Evolutionary conservation across 2,888 invertebrate species (phyloP).

Genomic region (Chorisops tibialis): DNA sequence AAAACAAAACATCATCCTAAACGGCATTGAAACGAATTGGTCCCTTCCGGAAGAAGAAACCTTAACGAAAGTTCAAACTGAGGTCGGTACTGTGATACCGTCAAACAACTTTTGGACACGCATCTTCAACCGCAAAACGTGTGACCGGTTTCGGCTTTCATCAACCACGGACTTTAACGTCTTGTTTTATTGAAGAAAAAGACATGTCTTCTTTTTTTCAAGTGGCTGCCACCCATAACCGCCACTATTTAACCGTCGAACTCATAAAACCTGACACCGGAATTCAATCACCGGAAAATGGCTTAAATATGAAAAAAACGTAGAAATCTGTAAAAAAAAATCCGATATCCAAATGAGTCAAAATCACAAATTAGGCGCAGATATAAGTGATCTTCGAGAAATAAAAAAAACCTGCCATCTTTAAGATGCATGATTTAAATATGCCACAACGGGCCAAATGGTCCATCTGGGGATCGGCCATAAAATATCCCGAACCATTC

Average conservation of each 20-base stretch:
- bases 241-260: not conserved
- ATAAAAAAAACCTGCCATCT: no score
- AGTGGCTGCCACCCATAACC: slow-evolving; percentile 21
- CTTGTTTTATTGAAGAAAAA: slow-evolving; percentile 9
- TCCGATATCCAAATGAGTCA: slow-evolving; percentile 14
- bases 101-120: slow-evolving; percentile 2
- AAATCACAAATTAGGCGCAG: slow-evolving; percentile 22
- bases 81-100: slow-evolving; percentile 2
- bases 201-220: slow-evolving; percentile 12
- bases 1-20: slow-evolving; percentile 7
- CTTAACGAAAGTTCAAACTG: not conserved
- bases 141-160: slow-evolving; percentile 27
- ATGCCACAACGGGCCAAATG: not conserved
- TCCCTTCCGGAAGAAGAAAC: slow-evolving; percentile 18
- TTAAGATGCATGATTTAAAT: not conserved
- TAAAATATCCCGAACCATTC: not conserved
- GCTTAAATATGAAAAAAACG: slow-evolving; percentile 23
- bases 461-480: not conserved
- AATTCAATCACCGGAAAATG: slow-evolving; percentile 35
- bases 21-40: slow-evolving; percentile 18
- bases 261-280: slow-evolving; percentile 30
- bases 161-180: not conserved
- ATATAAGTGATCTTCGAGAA: not conserved
- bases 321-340: slow-evolving; percentile 14
- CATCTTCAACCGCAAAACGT: slow-evolving; percentile 25